A percentile compares a stretch with the other conserved stretches of the same genome.
Evolutionary conservation across 2,113 vertebrate genomes (phyloP).

Genomic region (Antidorcas marsupialis): DNA sequence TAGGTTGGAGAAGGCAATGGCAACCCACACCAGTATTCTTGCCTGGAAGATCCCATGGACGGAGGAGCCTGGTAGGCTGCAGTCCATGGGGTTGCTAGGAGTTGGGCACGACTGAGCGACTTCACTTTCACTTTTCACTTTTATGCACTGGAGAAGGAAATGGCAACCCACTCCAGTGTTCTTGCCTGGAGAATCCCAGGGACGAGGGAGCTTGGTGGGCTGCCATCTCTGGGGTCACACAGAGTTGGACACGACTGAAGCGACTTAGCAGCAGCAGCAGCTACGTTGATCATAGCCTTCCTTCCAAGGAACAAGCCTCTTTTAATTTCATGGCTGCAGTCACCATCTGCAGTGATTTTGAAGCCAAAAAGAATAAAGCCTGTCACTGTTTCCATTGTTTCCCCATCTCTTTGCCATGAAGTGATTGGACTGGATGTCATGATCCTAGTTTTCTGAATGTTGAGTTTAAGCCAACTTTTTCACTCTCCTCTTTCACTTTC

Average conservation of each 20-base stretch:
- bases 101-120: too few species aligned
- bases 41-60: too few species aligned
- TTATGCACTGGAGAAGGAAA: too few species aligned
- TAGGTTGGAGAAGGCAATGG: not conserved
- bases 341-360: not conserved
- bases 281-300: not conserved
- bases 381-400: not conserved
- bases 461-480: not conserved
- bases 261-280: not conserved
- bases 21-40: too few species aligned
- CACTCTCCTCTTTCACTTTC: not conserved
- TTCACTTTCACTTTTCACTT: too few species aligned
- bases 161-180: too few species aligned
- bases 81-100: too few species aligned
- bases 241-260: too few species aligned
- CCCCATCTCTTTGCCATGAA: not conserved
- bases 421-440: not conserved
- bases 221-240: too few species aligned
- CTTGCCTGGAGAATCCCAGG: too few species aligned
- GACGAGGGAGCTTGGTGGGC: too few species aligned
- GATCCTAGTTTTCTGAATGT: not conserved
- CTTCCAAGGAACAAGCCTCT: not conserved
- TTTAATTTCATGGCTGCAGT: not conserved
- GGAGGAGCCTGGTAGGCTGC: too few species aligned
- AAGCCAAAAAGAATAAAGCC: not conserved